Conservation (phyloP, 2,888 invertebrate genomes). For the Xylota sylvarum region DNA sequence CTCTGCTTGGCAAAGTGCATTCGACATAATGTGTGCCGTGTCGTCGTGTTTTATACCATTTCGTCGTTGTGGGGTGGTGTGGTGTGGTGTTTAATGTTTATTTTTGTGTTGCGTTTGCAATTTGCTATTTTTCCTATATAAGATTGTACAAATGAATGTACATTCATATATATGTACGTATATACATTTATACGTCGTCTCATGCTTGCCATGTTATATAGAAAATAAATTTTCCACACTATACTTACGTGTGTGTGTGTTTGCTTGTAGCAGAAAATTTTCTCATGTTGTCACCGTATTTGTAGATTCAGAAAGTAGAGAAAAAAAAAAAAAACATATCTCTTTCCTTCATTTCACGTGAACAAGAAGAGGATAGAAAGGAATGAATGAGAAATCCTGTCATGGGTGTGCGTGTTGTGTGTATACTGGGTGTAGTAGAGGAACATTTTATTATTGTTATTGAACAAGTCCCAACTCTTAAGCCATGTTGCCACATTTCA, state of each 20-base stretch:
- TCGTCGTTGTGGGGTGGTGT: slow-evolving; percentile 37
- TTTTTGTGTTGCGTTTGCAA: slow-evolving; percentile 75
- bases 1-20: slow-evolving; percentile 71
- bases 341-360: slow-evolving; percentile 28
- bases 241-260: slow-evolving; percentile 19
- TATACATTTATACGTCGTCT: background rate
- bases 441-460: slow-evolving; percentile 71
- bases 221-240: slow-evolving; percentile 56
- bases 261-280: slow-evolving; percentile 49
- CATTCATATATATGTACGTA: background rate
- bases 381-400: slow-evolving; percentile 66
- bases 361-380: slow-evolving; percentile 44
- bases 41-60: slow-evolving; percentile 40
- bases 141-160: slow-evolving; percentile 34
- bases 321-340: slow-evolving; percentile 39
- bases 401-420: slow-evolving; percentile 9
- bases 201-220: slow-evolving; percentile 8
- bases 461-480: slow-evolving; percentile 62
- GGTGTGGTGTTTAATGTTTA: slow-evolving; percentile 66
- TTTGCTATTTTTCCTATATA: slow-evolving; percentile 69
- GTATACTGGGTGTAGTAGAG: slow-evolving; percentile 21
- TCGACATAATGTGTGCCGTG: slow-evolving; percentile 46
- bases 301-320: slow-evolving; percentile 46
- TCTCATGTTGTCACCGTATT: slow-evolving; percentile 57
- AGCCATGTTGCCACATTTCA: slow-evolving; percentile 69